Evolutionary conservation across 2,888 invertebrate genomes (phyloP), one percentile per base, ranked within the genome.

Genomic region (Amblyteles armatorius): DNA sequence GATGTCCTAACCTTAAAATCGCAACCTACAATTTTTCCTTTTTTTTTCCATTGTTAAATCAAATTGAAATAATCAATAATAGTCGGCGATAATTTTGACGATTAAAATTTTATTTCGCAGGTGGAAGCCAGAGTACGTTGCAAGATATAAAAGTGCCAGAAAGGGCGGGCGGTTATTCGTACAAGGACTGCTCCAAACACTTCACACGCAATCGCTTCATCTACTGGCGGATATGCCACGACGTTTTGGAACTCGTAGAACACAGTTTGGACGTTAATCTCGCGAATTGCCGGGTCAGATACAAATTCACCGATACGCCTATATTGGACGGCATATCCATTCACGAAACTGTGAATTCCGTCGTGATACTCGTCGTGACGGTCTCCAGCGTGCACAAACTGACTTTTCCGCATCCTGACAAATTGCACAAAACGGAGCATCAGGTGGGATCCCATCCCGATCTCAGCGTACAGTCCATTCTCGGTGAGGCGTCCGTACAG

Each of bases 121-220:
- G 97, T 87, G 98, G 98, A 72, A 97, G 98, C 69, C 98, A 98
- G 93, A 98, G 98, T 92, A 98, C 98, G 50, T 94, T 99, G 50
- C 98, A 98, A 94, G 99, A 99, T 92, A 97, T 98, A 82, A 98
- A 98, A 95, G 96, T 98, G 36, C 97, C 97, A 2, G 98, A 98
- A 92, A 96, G 96, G 94, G 97, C 98, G 26, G 98, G 98, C 63
- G 98, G 98, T 29, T 98, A 97, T 94, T 96, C 97, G 91, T 99
- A 97, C 91, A 96, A 95, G 91, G 96, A 97, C 92, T 95, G 95
- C 16, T 95, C 95, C 19, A 96, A 96, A 85, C 95, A 95, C 81
- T 95, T 95, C 88, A 96, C 97, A 7, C 95, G 97, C 84, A 98
- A 99, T 94, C 95, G 99, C 84, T 98, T 98, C 91, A 97, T 99